Percentiles rank a stretch among this genome's conserved stretches.
These are phyloP conservation scores for Melinopterus prodromus DNA, from an alignment of 2,888 invertebrate genomes.

Conservation along the genomic window DNA sequence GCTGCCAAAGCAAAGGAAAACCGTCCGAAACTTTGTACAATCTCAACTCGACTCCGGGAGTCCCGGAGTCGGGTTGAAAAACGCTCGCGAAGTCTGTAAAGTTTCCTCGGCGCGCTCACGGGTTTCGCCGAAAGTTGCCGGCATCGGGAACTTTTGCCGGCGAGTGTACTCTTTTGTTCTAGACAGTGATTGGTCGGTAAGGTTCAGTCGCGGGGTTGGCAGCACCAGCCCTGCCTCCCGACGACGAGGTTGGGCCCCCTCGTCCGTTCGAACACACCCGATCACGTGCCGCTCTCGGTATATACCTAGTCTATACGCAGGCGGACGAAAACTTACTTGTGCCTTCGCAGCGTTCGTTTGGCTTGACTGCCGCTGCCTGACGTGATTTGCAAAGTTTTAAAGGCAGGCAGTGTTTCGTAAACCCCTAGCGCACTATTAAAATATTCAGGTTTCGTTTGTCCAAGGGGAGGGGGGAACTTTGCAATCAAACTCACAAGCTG, in stretches of 20 bases:
- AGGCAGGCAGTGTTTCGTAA: not conserved
- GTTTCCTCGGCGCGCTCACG: slow-evolving; percentile 29
- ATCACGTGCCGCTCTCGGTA: slow-evolving; percentile 43
- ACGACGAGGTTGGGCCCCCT: slow-evolving; percentile 34
- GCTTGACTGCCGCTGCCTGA: slow-evolving; percentile 15
- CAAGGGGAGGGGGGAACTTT: too few relatives aligned
- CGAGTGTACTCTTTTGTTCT: slow-evolving; percentile 62
- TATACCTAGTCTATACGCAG: slow-evolving; percentile 20
- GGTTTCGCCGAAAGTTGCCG: slow-evolving; percentile 34
- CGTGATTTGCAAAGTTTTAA: slow-evolving; percentile 42
- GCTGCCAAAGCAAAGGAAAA: slow-evolving; percentile 26
- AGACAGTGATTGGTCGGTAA: slow-evolving; percentile 61
- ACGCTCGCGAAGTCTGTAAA: slow-evolving; percentile 39
- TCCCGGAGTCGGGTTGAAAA: slow-evolving; percentile 33
- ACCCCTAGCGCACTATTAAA: not conserved
- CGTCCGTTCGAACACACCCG: slow-evolving; percentile 41
- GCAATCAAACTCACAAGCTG: too few relatives aligned
- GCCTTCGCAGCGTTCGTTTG: slow-evolving; percentile 24
- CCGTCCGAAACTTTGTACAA: slow-evolving; percentile 41
- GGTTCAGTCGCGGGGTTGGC: slow-evolving; percentile 57
- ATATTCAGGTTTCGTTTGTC: not conserved
- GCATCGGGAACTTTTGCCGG: slow-evolving; percentile 50
- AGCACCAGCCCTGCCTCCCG: slow-evolving; percentile 37
- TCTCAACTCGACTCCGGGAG: slow-evolving; percentile 28
- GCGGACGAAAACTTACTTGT: slow-evolving; percentile 39